These are phyloP conservation scores for Aporophyla nigra DNA, from an alignment of 2,888 invertebrate species.

Conservation along the genomic window DNA sequence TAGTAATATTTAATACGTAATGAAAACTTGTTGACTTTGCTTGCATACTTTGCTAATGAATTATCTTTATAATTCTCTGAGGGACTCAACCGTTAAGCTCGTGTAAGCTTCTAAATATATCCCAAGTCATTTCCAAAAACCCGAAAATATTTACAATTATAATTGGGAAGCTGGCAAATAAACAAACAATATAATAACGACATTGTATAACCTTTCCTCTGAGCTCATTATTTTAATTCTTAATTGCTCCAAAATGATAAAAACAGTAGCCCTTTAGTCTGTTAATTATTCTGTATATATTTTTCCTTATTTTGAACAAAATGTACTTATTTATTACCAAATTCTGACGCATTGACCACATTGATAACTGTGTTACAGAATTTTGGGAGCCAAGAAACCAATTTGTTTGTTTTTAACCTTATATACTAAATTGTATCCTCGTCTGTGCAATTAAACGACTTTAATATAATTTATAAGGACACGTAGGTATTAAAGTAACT, in stretches of 20 bases:
- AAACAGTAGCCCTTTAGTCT: constrained; percentile 24
- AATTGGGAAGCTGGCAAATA: background rate
- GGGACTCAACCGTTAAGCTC: background rate
- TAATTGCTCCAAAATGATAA: constrained; percentile 48
- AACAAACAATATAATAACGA: background rate
- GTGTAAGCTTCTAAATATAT: background rate
- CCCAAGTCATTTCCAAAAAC: background rate
- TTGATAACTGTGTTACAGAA: constrained; percentile 19
- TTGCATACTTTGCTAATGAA: background rate
- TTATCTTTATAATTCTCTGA: background rate
- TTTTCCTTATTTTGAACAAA: constrained; percentile 50
- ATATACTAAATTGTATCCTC: background rate
- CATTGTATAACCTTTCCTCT: constrained; percentile 39
- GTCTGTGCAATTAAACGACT: background rate
- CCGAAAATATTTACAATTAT: constrained; percentile 2
- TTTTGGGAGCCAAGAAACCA: constrained; percentile 25
- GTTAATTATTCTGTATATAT: background rate
- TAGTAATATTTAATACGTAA: too few species aligned
- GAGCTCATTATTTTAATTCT: constrained; percentile 21
- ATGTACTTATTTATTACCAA: background rate
- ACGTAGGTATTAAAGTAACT: background rate
- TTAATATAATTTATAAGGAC: background rate
- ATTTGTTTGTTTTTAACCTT: background rate
- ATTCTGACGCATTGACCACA: constrained; percentile 29
- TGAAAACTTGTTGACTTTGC: too few species aligned